Percentiles rank a stretch among this genome's conserved stretches.
phyloP scores from a whole-genome alignment of 2,113 vertebrate species.

The Dendrocopos noguchii region DNA sequence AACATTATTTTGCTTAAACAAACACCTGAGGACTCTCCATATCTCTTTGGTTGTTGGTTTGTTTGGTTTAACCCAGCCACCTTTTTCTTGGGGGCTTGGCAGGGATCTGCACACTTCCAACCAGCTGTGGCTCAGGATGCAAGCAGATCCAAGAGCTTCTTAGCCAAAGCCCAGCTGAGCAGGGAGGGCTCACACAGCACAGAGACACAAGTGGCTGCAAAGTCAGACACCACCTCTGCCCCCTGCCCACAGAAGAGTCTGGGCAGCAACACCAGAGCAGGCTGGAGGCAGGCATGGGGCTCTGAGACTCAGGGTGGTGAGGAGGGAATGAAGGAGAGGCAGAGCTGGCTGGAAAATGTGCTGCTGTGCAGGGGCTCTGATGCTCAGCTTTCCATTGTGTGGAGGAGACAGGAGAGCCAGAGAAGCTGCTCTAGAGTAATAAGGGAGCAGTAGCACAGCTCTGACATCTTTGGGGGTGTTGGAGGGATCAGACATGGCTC shows the following conservation, averaged over 20 bases:
- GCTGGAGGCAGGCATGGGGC: not conserved
- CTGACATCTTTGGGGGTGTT: not conserved
- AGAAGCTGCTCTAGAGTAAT: not conserved
- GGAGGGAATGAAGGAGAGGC: not conserved
- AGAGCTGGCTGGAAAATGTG: not conserved
- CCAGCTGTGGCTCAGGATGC: not conserved
- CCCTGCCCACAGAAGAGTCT: not conserved
- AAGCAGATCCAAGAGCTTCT: conserved; percentile 18
- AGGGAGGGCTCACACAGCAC: not conserved
- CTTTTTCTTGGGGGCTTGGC: not conserved
- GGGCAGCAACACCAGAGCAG: not conserved
- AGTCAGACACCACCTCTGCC: not conserved
- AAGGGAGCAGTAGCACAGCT: not conserved
- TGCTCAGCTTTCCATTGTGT: not conserved
- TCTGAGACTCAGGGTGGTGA: not conserved
- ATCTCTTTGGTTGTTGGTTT: conserved; percentile 3
- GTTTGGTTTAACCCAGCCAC: conserved; percentile 1
- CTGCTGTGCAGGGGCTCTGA: not conserved
- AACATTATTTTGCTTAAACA: conserved; percentile 36
- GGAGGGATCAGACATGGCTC: not conserved
- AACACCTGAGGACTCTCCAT: not conserved
- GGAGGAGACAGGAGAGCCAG: not conserved
- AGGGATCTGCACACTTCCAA: not conserved
- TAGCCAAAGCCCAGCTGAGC: not conserved
- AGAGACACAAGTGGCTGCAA: not conserved